These are phyloP conservation scores for Iguana delicatissima DNA, from an alignment of 2,797 vertebrate genomes.

Conservation along the genomic window DNA sequence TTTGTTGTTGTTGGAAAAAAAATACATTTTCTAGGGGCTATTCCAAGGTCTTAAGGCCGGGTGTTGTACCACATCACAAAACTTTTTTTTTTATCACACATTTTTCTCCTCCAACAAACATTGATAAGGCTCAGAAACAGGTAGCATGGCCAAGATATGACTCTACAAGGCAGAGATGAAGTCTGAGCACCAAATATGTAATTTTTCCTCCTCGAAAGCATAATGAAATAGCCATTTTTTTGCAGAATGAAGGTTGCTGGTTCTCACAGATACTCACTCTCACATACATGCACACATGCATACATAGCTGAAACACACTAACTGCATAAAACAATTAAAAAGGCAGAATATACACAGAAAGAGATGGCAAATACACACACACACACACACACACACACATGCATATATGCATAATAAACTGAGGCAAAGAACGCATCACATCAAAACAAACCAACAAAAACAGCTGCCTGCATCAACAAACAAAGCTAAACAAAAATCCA, in stretches of 20 bases:
- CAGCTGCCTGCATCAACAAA: background rate
- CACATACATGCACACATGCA: too few relatives aligned
- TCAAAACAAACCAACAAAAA: background rate
- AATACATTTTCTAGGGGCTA: background rate
- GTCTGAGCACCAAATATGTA: background rate
- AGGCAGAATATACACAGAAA: too few relatives aligned
- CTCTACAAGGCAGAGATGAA: background rate
- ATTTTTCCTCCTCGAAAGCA: background rate
- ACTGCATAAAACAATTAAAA: too few relatives aligned
- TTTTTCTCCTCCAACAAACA: background rate
- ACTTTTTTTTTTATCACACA: background rate
- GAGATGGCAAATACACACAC: too few relatives aligned
- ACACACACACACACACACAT: too few relatives aligned
- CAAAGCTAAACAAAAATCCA: background rate
- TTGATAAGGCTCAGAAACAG: background rate
- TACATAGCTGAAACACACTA: too few relatives aligned
- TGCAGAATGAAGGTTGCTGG: too few relatives aligned
- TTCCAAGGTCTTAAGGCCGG: background rate
- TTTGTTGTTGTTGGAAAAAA: background rate
- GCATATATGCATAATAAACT: too few relatives aligned
- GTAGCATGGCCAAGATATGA: background rate
- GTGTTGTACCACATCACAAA: background rate
- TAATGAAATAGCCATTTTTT: too few relatives aligned
- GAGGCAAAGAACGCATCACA: too few relatives aligned
- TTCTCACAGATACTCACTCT: too few relatives aligned